These are phyloP conservation scores for Eurystomus glaucurus DNA, from an alignment of 2,797 vertebrate genomes.

Conservation along the genomic window DNA sequence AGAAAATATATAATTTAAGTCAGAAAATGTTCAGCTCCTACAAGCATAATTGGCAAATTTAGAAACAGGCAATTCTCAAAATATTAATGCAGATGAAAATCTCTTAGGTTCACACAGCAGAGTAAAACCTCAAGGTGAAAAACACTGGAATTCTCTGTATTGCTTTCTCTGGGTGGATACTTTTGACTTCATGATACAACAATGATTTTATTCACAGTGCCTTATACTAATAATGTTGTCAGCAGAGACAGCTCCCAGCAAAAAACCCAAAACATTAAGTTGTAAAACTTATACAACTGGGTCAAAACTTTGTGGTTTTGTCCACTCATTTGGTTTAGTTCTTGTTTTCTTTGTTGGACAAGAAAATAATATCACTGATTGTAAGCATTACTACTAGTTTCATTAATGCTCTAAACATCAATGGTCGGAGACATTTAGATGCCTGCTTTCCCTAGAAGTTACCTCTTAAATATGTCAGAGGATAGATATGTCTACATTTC, in stretches of 20 bases:
- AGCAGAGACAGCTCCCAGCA: neutral
- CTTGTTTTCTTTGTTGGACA: neutral
- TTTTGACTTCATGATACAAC: slow-evolving; percentile 11
- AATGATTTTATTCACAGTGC: slow-evolving; percentile 49
- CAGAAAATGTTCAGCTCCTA: slow-evolving; percentile 65
- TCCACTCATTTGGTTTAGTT: neutral
- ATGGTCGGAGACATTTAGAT: neutral
- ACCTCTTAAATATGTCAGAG: neutral
- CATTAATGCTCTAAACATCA: slow-evolving; percentile 10
- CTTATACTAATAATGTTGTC: slow-evolving; percentile 59
- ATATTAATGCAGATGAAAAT: slow-evolving; percentile 70
- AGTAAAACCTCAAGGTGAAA: slow-evolving; percentile 51
- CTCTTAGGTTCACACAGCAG: slow-evolving; percentile 32
- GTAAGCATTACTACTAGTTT: slow-evolving; percentile 28
- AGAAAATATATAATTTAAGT: slow-evolving; percentile 71
- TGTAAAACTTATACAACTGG: neutral
- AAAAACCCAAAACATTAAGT: accelerated
- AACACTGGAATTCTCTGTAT: slow-evolving; percentile 22
- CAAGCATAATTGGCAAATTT: slow-evolving; percentile 74
- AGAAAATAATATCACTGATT: neutral
- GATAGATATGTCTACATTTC: neutral
- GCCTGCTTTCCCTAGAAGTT: neutral
- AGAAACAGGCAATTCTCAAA: slow-evolving; percentile 47
- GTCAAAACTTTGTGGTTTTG: neutral
- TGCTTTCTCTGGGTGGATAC: slow-evolving; percentile 37